phyloP scores from a whole-genome alignment of 2,113 vertebrate species.

The Ondatra zibethicus region DNA sequence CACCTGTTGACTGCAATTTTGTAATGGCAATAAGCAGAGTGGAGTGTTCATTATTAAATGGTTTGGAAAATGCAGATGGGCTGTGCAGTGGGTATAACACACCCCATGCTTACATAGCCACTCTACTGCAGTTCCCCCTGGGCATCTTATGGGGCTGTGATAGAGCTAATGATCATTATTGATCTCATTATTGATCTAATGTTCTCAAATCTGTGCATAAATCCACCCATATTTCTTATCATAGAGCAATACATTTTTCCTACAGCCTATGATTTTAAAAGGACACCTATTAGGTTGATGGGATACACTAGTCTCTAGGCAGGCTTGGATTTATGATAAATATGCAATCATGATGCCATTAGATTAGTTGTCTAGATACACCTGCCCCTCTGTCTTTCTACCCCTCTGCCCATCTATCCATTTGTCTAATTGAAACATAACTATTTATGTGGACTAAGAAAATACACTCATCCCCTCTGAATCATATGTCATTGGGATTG shows the following conservation, averaged over 20 bases:
- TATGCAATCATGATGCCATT: background rate
- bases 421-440: background rate
- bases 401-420: background rate
- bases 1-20: background rate
- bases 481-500: background rate
- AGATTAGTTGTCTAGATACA: background rate
- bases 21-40: background rate
- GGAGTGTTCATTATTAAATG: background rate
- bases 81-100: fast-evolving
- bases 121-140: background rate
- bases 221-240: background rate
- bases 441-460: background rate
- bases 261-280: background rate
- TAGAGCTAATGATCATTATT: background rate
- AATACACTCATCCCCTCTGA: background rate
- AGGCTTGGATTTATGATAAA: background rate
- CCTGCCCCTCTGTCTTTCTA: background rate
- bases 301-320: background rate
- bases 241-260: background rate
- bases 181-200: background rate
- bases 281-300: background rate
- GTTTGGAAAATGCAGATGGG: background rate
- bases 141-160: background rate
- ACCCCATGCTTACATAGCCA: background rate
- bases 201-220: background rate